Conservation (phyloP, 2,888 invertebrate genomes). For the Platycheirus albimanus region DNA sequence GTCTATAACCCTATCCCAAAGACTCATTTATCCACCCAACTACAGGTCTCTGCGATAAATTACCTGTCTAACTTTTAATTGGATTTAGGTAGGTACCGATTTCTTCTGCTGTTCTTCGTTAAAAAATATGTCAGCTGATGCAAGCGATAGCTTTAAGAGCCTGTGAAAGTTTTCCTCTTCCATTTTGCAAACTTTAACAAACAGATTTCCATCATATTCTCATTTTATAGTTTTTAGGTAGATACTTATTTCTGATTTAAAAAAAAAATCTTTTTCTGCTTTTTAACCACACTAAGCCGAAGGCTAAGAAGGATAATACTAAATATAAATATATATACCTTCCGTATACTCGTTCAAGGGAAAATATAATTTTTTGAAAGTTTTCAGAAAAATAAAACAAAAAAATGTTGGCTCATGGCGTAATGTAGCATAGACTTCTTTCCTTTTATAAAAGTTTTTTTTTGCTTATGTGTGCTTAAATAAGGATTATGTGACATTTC, state of each 20-base stretch:
- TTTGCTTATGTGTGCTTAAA: conserved; percentile 55
- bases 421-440: conserved; percentile 24
- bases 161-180: conserved; percentile 43
- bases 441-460: no score
- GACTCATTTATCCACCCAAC: conserved; percentile 22
- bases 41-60: conserved; percentile 50
- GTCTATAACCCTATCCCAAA: background rate
- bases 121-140: conserved; percentile 61
- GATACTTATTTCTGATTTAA: background rate
- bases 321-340: background rate
- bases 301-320: conserved; percentile 36
- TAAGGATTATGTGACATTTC: conserved; percentile 54
- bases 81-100: conserved; percentile 58
- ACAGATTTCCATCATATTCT: conserved; percentile 64
- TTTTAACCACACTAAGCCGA: conserved; percentile 22
- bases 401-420: conserved; percentile 40
- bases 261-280: background rate
- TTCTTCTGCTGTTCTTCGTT: conserved; percentile 50
- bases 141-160: conserved; percentile 36
- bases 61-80: conserved; percentile 73
- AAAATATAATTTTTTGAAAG: conserved; percentile 19
- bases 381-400: conserved; percentile 9
- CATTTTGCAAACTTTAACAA: conserved; percentile 53
- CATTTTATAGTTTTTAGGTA: conserved; percentile 44
- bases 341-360: conserved; percentile 12